These are phyloP conservation scores for Procapra przewalskii DNA, from an alignment of 2,113 vertebrate species.

Conservation along the genomic window DNA sequence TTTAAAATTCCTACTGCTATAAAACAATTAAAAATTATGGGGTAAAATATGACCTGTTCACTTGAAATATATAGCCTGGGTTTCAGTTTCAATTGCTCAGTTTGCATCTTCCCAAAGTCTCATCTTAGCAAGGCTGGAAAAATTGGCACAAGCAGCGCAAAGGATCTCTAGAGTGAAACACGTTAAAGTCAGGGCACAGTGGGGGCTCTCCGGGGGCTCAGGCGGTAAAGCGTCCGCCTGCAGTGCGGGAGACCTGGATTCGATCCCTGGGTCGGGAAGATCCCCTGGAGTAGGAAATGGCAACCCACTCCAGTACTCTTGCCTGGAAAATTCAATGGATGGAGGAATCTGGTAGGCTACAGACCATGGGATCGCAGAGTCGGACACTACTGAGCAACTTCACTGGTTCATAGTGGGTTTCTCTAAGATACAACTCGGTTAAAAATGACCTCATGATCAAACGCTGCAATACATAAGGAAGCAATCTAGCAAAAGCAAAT, in stretches of 20 bases:
- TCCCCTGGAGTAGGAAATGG: neutral
- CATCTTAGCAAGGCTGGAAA: neutral
- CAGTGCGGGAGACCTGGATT: neutral
- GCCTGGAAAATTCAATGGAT: neutral
- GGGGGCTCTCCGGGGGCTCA: neutral
- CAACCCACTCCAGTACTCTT: neutral
- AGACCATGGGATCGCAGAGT: neutral
- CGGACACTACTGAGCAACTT: neutral
- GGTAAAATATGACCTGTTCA: neutral
- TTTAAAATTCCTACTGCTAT: neutral
- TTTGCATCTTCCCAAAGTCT: neutral
- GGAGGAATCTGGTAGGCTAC: neutral
- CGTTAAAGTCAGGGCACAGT: neutral
- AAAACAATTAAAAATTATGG: neutral
- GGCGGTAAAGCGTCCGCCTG: fast-evolving
- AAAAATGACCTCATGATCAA: neutral
- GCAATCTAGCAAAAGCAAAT: neutral
- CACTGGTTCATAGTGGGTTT: neutral
- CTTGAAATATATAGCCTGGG: neutral
- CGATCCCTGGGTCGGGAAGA: neutral
- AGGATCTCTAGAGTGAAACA: neutral
- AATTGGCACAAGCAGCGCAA: neutral
- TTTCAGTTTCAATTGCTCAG: neutral
- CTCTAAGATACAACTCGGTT: neutral
- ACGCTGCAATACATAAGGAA: neutral